Evolutionary conservation across 2,797 vertebrate genomes (phyloP).

Genomic region (Pseudochromis fuscus): DNA sequence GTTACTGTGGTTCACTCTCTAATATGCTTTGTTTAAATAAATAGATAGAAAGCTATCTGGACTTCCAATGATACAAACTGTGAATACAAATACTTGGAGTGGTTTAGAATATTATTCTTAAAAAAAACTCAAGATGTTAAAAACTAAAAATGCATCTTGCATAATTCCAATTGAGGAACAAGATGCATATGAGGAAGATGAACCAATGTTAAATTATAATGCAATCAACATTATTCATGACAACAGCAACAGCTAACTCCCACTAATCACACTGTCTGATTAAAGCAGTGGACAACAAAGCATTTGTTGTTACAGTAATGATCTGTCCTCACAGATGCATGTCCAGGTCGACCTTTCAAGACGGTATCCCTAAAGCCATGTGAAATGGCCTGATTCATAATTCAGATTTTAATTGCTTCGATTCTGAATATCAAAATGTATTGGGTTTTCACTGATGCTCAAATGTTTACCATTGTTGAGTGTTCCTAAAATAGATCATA

Average conservation of each 20-base stretch:
- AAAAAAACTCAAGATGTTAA: neutral
- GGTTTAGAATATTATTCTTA: neutral
- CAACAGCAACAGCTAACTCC: neutral
- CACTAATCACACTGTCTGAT: neutral
- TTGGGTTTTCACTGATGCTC: neutral
- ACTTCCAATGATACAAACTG: neutral
- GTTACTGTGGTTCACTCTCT: constrained; percentile 14
- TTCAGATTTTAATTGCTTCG: no score
- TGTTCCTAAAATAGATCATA: neutral
- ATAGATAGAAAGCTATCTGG: neutral
- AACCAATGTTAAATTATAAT: neutral
- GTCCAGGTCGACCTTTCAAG: neutral
- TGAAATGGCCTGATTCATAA: no score
- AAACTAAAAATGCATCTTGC: neutral
- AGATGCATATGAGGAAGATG: neutral
- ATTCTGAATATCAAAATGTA: no score
- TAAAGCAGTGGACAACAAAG: neutral
- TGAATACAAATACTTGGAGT: neutral
- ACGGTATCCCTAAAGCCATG: no score
- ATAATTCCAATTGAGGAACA: neutral
- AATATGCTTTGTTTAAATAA: constrained; percentile 19
- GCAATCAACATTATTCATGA: neutral
- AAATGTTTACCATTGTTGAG: neutral
- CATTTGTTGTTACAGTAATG: neutral
- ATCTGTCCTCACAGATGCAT: neutral